Percentiles rank a stretch among this genome's conserved stretches.
phyloP scores from a whole-genome alignment of 2,113 vertebrate genomes.

The Corvus cornix region DNA sequence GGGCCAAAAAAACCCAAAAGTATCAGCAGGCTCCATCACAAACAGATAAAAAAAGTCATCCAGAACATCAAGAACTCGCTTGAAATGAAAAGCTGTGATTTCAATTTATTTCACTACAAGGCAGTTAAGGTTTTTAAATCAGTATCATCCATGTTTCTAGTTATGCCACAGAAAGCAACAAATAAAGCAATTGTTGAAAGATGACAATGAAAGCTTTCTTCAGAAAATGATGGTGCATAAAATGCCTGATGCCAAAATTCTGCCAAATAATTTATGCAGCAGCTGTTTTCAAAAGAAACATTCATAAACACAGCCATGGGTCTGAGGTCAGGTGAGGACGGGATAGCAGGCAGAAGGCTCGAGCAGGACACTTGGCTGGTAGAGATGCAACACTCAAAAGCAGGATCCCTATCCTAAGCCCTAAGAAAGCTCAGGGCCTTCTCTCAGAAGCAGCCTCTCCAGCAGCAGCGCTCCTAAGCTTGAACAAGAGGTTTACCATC shows the following conservation, averaged over 20 bases:
- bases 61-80: background rate
- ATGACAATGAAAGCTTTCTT: slow-evolving; percentile 58
- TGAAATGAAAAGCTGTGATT: background rate
- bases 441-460: background rate
- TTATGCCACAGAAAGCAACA: slow-evolving; percentile 25
- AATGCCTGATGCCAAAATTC: slow-evolving; percentile 40
- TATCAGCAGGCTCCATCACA: background rate
- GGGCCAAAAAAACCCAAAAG: background rate
- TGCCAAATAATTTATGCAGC: slow-evolving; percentile 48
- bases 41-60: background rate
- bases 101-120: background rate
- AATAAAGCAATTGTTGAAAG: slow-evolving; percentile 56
- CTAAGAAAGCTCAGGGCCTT: background rate
- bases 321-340: slow-evolving; percentile 41
- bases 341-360: background rate
- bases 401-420: background rate
- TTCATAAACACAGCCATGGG: background rate
- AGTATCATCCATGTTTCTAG: background rate
- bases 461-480: background rate
- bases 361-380: background rate
- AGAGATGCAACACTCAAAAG: background rate
- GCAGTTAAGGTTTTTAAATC: background rate
- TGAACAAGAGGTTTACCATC: background rate
- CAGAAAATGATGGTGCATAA: slow-evolving; percentile 10
- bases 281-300: slow-evolving; percentile 63